phyloP scores from a whole-genome alignment of 2,113 vertebrate species.

The Daboia siamensis region DNA sequence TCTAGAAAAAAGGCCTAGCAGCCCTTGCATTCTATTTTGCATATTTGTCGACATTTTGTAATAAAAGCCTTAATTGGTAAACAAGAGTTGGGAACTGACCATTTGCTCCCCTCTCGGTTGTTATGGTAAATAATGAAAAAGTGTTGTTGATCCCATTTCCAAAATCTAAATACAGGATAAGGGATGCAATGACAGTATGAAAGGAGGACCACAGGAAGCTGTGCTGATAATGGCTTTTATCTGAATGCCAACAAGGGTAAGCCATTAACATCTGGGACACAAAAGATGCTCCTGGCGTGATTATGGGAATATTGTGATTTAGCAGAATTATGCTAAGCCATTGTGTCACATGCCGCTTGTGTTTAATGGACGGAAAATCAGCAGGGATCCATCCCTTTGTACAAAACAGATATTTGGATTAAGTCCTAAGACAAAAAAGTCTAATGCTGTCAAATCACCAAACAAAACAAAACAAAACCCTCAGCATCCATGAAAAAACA shows the following conservation, averaged over 20 bases:
- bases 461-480: neutral
- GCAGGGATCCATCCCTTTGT: constrained; percentile 15
- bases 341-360: constrained; percentile 40
- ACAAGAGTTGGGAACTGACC: constrained; percentile 62
- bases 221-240: constrained; percentile 46
- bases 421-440: constrained; percentile 17
- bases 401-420: constrained; percentile 17
- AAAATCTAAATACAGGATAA: constrained; percentile 67
- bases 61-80: constrained; percentile 71
- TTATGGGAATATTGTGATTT: constrained; percentile 56
- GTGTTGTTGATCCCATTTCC: constrained; percentile 59
- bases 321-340: constrained; percentile 21
- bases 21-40: constrained; percentile 68
- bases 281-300: constrained; percentile 37
- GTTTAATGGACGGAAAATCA: constrained; percentile 42
- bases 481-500: neutral
- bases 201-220: constrained; percentile 52
- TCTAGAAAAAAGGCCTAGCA: constrained; percentile 54
- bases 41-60: constrained; percentile 54
- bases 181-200: constrained; percentile 55
- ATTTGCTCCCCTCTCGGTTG: constrained; percentile 61
- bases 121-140: constrained; percentile 63
- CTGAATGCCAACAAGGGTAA: constrained; percentile 52
- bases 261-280: constrained; percentile 44
- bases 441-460: neutral